Percentiles rank a stretch among this genome's conserved stretches.
phyloP scores from a whole-genome alignment of 2,888 invertebrate species.

The Cacoxenus indagator region DNA sequence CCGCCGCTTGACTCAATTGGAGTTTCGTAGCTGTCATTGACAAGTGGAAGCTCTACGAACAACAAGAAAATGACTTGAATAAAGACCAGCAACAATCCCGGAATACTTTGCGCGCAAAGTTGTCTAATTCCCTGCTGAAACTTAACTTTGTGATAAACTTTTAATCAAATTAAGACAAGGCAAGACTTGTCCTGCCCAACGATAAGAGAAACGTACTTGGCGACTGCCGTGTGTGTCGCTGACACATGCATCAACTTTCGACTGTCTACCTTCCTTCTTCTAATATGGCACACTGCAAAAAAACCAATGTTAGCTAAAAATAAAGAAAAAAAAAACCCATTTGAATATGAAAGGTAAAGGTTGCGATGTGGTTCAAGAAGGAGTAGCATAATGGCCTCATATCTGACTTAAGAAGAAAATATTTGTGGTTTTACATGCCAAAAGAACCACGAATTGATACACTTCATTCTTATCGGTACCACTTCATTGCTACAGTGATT shows the following conservation, averaged over 20 bases:
- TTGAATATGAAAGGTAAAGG: too few species aligned
- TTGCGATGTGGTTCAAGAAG: too few species aligned
- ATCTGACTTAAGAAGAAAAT: too few species aligned
- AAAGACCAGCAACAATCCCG: conserved; percentile 11
- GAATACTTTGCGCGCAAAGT: conserved; percentile 32
- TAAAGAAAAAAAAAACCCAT: too few species aligned
- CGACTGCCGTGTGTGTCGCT: neutral
- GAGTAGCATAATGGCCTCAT: too few species aligned
- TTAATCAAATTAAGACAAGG: conserved; percentile 59
- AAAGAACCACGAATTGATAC: too few species aligned
- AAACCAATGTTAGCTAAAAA: too few species aligned
- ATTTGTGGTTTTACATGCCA: too few species aligned
- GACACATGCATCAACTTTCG: conserved; percentile 11
- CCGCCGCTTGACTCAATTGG: conserved; percentile 33
- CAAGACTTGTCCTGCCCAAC: neutral
- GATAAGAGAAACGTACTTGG: neutral
- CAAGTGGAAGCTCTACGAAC: neutral
- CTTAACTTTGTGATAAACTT: conserved; percentile 44
- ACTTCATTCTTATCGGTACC: too few species aligned
- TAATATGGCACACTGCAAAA: too few species aligned
- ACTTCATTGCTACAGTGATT: too few species aligned
- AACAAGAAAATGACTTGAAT: neutral
- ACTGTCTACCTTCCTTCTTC: too few species aligned
- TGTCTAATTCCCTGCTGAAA: conserved; percentile 22
- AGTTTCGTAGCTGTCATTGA: neutral